Conservation (phyloP, 2,113 vertebrate species). For the Cercopithecus mona region DNA sequence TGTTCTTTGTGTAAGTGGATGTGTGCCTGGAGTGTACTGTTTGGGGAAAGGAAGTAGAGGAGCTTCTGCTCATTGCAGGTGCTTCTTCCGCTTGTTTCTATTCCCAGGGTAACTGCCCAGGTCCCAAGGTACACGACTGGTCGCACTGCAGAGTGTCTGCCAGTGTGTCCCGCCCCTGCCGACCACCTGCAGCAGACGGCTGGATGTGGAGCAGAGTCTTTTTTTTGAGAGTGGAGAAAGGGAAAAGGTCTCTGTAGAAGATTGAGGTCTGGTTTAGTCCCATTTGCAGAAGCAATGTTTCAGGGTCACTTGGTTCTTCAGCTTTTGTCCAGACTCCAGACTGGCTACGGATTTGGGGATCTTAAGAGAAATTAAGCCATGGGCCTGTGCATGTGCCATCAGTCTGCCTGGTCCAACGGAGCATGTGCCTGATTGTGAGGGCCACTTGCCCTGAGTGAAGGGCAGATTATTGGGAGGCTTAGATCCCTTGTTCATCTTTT, state of each 20-base stretch:
- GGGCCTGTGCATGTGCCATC: background rate
- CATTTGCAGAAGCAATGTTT: background rate
- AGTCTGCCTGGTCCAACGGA: background rate
- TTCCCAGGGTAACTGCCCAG: background rate
- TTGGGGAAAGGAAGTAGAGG: background rate
- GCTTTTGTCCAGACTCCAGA: background rate
- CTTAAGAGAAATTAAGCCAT: background rate
- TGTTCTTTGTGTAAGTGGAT: background rate
- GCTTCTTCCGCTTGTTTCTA: background rate
- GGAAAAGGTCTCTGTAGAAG: background rate
- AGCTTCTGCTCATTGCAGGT: background rate
- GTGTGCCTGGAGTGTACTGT: background rate
- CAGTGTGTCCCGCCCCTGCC: fast-evolving
- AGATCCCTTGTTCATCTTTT: background rate
- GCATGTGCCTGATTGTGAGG: background rate
- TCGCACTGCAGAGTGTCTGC: fast-evolving
- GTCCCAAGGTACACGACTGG: background rate
- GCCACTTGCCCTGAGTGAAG: background rate
- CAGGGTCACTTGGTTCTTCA: background rate
- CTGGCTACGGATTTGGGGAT: background rate
- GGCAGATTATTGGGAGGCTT: background rate
- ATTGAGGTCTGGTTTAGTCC: background rate
- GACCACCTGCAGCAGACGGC: background rate
- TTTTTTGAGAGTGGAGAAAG: background rate
- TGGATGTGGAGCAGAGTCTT: background rate